Percentiles rank a stretch among this genome's conserved stretches.
phyloP scores from a whole-genome alignment of 2,797 vertebrate genomes.

The Ispidina lecontei region DNA sequence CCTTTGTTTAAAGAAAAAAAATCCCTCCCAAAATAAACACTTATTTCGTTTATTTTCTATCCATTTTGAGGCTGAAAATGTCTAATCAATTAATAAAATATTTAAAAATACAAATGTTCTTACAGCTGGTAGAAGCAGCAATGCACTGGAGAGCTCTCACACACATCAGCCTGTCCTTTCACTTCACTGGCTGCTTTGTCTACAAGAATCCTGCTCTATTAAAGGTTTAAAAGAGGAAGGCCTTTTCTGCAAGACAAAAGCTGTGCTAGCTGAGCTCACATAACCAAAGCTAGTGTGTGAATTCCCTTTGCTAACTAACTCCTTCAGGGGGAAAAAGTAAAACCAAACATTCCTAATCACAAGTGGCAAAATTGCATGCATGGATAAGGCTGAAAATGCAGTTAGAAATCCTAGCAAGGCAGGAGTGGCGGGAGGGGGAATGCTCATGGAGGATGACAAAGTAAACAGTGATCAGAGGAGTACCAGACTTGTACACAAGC shows the following conservation, averaged over 20 bases:
- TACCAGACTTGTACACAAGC: neutral
- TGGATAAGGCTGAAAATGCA: neutral
- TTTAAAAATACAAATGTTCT: neutral
- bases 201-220: neutral
- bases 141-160: neutral
- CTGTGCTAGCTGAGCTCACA: neutral
- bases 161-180: neutral
- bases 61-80: neutral
- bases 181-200: conserved; percentile 9
- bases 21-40: fast-evolving
- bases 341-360: neutral
- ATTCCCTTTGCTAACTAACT: neutral
- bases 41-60: neutral
- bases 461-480: neutral
- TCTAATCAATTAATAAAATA: neutral
- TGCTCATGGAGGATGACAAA: neutral
- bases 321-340: neutral
- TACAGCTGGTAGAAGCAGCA: neutral
- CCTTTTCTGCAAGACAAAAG: neutral
- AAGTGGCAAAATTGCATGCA: neutral
- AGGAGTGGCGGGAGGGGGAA: neutral
- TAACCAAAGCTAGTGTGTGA: neutral
- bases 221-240: neutral
- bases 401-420: neutral
- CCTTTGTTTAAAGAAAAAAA: neutral